These are phyloP conservation scores for Leptothorax acervorum DNA, from an alignment of 2,888 invertebrate species.

Conservation along the genomic window DNA sequence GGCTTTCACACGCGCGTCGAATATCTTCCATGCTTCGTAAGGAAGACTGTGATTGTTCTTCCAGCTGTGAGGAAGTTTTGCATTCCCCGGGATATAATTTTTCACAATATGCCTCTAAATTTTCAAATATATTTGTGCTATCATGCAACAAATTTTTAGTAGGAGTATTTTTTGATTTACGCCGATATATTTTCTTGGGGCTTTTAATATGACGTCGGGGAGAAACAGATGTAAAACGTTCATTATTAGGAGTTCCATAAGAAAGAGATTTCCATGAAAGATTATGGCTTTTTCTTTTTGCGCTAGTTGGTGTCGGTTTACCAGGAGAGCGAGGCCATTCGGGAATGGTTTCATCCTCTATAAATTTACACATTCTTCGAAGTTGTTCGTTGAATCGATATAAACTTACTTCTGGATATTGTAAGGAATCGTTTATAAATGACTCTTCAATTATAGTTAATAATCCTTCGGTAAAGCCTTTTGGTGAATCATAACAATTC, in stretches of 20 bases:
- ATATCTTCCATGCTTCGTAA: constrained; percentile 68
- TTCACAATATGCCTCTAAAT: constrained; percentile 62
- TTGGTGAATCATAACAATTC: constrained; percentile 75
- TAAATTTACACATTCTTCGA: constrained; percentile 79
- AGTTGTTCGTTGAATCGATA: constrained; percentile 80
- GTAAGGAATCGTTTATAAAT: constrained; percentile 61
- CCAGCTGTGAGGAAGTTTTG: not conserved
- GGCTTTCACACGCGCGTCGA: constrained; percentile 74
- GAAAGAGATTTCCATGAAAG: not conserved
- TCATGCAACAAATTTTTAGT: not conserved
- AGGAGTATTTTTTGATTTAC: constrained; percentile 70
- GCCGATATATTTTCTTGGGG: constrained; percentile 44
- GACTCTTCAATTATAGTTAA: constrained; percentile 82
- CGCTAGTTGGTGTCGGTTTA: not conserved
- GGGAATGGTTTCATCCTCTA: constrained; percentile 82
- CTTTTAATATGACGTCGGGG: constrained; percentile 44
- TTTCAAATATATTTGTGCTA: constrained; percentile 63
- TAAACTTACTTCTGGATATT: constrained; percentile 70
- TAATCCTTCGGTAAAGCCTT: constrained; percentile 78
- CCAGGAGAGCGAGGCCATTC: constrained; percentile 74
- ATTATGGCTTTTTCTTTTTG: not conserved
- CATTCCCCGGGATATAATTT: constrained; percentile 57
- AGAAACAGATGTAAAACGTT: not conserved
- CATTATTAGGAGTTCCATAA: not conserved
- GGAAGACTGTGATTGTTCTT: constrained; percentile 46